Base-by-base conservation (phyloP, 2,888 invertebrate species). In the Pammene aurita region DNA sequence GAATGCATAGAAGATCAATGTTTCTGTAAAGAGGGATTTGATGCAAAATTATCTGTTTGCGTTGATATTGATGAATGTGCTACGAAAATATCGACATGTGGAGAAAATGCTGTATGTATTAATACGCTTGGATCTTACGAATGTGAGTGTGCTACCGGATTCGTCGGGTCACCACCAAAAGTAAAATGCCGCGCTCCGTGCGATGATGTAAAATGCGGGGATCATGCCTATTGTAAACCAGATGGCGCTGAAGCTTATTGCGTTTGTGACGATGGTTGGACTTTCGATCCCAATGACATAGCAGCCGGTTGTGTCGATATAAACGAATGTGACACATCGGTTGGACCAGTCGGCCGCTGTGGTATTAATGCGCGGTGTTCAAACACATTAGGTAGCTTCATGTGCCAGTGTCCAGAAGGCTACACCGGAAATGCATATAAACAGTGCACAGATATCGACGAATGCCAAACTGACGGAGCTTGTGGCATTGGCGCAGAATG, bases 181-280 rank as follows among this genome's bases (percentile, higher is more conserved):
- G 91, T 96, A 63, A 91, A 93, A 55, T 98, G 97, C 89, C 96
- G 96, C 89, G 97, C 97, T 75, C 98, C 98, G 0, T 98, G 98
- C 83, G 97, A 97, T 83, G 97, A 97, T 85, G 96, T 98, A 0
- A 96, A 96, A 81, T 98, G 98, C 82, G 96, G 97, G 14, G 94
- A 95, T 9, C 97, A 98, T 83, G 96, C 98, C 1, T 97, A 94
- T 82, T 98, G 98, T 84, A 97, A 97, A 83, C 96, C 97, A 0
- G 96, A 97, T 77, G 97, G 97, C 42, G 94, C 95, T 70, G 97
- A 98, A 86, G 98, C 97, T 0, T 97, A 96, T 78, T 98, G 98
- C 78, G 96, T 98, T 58, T 98, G 98, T 82, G 97, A 98, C 83
- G 96, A 97, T 70, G 98, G 98, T 0, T 98, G 97, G 97, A 97